phyloP scores from a whole-genome alignment of 2,888 invertebrate genomes.

The Ophion ventricosus region DNA sequence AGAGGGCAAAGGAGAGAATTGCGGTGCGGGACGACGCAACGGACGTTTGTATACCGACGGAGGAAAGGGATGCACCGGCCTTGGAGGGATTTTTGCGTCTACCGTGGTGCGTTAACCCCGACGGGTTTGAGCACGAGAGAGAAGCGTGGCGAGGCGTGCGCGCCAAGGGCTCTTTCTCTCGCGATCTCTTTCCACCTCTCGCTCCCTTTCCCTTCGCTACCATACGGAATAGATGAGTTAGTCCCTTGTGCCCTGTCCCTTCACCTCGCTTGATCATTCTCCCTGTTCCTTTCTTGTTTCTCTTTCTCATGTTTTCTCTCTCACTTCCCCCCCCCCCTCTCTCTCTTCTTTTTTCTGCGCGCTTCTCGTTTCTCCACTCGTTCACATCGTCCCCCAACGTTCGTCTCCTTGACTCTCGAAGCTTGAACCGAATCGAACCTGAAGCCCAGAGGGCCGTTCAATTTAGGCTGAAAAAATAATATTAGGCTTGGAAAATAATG shows the following conservation, averaged over 20 bases:
- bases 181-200: constrained; percentile 56
- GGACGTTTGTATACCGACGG: constrained; percentile 55
- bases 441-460: not conserved
- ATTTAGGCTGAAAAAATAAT: not conserved
- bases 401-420: constrained; percentile 31
- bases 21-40: constrained; percentile 56
- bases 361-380: constrained; percentile 26
- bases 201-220: constrained; percentile 50
- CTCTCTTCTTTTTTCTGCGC: constrained; percentile 18
- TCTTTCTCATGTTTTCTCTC: constrained; percentile 53
- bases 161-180: constrained; percentile 66
- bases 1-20: constrained; percentile 61
- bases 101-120: constrained; percentile 81
- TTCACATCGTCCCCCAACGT: constrained; percentile 34
- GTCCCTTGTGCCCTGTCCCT: constrained; percentile 59
- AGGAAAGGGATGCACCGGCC: constrained; percentile 82
- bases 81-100: constrained; percentile 83
- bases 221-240: constrained; percentile 52
- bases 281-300: constrained; percentile 59
- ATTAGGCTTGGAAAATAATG: not conserved
- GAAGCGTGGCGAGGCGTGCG: constrained; percentile 64
- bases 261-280: constrained; percentile 60
- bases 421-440: not conserved
- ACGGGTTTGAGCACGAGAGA: constrained; percentile 54
- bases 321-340: constrained; percentile 52